A percentile compares a stretch with the other conserved stretches of the same genome.
These are phyloP conservation scores for Trichonephila clavipes DNA, from an alignment of 1,140 invertebrate genomes.

Conservation along the genomic window DNA sequence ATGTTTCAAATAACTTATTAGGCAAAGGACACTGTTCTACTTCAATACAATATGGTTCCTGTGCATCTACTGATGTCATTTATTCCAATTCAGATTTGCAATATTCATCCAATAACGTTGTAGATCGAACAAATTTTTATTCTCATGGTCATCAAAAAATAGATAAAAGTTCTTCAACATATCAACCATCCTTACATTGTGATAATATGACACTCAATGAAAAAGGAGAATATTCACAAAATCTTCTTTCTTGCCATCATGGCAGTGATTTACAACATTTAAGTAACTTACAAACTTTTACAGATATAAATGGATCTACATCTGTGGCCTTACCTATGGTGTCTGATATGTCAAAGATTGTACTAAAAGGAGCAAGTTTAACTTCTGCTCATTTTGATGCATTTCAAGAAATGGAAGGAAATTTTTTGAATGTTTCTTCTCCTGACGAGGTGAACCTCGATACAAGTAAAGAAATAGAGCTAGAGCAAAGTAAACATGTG, in stretches of 20 bases:
- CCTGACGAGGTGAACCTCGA: background rate
- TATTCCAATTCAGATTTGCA: background rate
- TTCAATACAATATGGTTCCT: background rate
- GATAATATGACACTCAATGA: constrained; percentile 4
- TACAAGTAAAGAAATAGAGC: background rate
- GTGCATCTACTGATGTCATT: background rate
- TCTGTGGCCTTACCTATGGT: background rate
- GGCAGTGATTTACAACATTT: background rate
- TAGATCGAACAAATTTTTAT: background rate
- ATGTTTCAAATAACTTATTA: background rate
- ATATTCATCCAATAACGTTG: background rate
- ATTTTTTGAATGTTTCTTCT: background rate
- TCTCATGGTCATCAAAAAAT: background rate
- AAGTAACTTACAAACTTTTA: background rate
- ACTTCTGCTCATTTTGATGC: background rate
- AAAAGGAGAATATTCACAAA: background rate
- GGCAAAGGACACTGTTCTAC: background rate
- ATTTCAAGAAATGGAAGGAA: background rate
- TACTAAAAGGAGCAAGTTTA: background rate
- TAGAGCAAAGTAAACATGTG: background rate
- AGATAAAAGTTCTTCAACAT: background rate
- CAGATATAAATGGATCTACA: background rate
- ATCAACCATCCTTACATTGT: constrained; percentile 13
- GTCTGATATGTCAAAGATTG: background rate
- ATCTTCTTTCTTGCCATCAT: background rate